These are phyloP conservation scores for Minunthozetes semirufus DNA, from an alignment of 2,888 invertebrate species.

Conservation along the genomic window DNA sequence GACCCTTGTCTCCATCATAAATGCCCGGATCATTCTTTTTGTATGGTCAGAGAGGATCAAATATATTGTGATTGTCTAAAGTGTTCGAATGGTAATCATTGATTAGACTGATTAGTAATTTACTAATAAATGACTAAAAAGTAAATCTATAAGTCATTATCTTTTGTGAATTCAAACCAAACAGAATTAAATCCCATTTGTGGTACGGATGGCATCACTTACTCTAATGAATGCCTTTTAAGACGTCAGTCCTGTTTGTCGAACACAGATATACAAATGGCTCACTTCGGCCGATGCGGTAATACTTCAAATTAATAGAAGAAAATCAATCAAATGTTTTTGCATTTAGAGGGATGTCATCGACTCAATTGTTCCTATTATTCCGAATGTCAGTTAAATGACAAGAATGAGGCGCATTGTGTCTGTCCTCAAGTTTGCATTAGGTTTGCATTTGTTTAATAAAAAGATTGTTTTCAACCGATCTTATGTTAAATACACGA, in stretches of 20 bases:
- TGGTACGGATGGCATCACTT: slow-evolving; percentile 76
- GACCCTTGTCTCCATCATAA: background rate
- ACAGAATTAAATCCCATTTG: slow-evolving; percentile 59
- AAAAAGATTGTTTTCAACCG: no score
- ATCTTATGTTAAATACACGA: background rate
- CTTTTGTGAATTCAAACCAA: no score
- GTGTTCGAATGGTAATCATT: background rate
- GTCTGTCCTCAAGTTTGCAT: slow-evolving; percentile 34
- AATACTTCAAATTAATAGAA: slow-evolving; percentile 39
- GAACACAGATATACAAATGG: slow-evolving; percentile 48
- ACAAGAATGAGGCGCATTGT: slow-evolving; percentile 26
- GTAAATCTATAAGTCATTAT: background rate
- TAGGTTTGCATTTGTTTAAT: background rate
- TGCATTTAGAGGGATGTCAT: background rate
- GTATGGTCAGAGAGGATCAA: background rate
- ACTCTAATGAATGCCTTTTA: slow-evolving; percentile 75
- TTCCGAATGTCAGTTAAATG: slow-evolving; percentile 24
- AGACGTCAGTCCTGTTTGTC: slow-evolving; percentile 49
- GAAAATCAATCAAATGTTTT: no score
- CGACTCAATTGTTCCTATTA: slow-evolving; percentile 28
- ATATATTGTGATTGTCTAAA: background rate
- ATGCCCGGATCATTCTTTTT: background rate
- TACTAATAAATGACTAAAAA: background rate
- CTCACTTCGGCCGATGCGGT: slow-evolving; percentile 52
- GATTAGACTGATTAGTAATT: background rate